phyloP scores from a whole-genome alignment of 2,888 invertebrate genomes.

The Drosophila rellima region DNA sequence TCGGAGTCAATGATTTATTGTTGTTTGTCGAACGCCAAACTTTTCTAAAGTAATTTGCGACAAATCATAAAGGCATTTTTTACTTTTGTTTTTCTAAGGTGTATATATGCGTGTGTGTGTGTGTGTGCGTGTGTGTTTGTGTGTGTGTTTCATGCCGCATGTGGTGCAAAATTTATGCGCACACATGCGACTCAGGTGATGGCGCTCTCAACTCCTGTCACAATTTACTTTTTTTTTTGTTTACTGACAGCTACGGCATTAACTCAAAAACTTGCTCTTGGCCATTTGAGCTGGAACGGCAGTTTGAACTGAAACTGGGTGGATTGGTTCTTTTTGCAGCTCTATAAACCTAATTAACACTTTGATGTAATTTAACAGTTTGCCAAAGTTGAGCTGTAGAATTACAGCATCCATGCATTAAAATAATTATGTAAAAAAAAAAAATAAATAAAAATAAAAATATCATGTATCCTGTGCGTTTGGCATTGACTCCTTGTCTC shows the following conservation, averaged over 20 bases:
- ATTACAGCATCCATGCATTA: slow-evolving; percentile 68
- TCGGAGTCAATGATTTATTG: slow-evolving; percentile 66
- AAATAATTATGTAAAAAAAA: slow-evolving; percentile 66
- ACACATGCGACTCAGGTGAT: slow-evolving; percentile 64
- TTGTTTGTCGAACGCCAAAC: slow-evolving; percentile 74
- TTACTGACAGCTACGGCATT: slow-evolving; percentile 53
- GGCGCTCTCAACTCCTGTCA: slow-evolving; percentile 31
- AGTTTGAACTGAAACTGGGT: not conserved
- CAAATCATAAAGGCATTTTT: slow-evolving; percentile 73
- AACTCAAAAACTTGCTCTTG: slow-evolving; percentile 41
- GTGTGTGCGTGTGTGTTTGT: slow-evolving; percentile 11
- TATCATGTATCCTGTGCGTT: slow-evolving; percentile 64
- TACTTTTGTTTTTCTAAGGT: slow-evolving; percentile 14
- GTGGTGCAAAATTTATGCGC: slow-evolving; percentile 70
- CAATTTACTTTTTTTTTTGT: slow-evolving; percentile 22
- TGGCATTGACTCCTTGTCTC: slow-evolving; percentile 20
- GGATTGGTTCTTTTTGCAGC: not conserved
- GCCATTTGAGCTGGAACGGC: slow-evolving; percentile 14
- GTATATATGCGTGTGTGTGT: not conserved
- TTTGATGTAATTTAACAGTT: slow-evolving; percentile 75
- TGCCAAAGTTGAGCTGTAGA: slow-evolving; percentile 39
- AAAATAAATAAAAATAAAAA: slow-evolving; percentile 51
- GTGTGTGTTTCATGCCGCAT: slow-evolving; percentile 47
- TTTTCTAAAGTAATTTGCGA: slow-evolving; percentile 78
- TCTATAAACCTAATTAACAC: slow-evolving; percentile 73